Evolutionary conservation across 2,113 vertebrate species (phyloP).

Genomic region (Marcusenius ussheri): DNA sequence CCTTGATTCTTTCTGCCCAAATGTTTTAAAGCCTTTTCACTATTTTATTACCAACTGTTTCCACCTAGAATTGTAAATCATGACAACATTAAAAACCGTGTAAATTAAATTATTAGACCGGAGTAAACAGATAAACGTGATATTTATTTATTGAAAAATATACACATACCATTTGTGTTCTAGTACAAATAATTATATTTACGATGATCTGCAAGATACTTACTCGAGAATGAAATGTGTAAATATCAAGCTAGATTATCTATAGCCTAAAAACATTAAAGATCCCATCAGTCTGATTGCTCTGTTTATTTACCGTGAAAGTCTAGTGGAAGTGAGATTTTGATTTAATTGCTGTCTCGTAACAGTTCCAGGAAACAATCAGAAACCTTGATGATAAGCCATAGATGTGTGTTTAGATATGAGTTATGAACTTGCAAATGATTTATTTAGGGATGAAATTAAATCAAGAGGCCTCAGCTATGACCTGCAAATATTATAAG

Average conservation of each 20-base stretch:
- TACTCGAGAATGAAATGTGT: neutral
- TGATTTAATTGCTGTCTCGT: constrained; percentile 22
- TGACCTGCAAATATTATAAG: neutral
- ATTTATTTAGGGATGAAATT: neutral
- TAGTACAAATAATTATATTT: neutral
- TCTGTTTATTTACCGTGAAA: constrained; percentile 22
- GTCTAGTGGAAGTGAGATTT: constrained; percentile 12
- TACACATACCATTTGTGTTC: neutral
- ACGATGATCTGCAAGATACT: neutral
- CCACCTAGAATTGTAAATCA: neutral
- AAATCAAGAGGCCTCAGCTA: neutral
- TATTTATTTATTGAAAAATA: neutral
- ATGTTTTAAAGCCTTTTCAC: neutral
- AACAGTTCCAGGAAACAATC: constrained; percentile 17
- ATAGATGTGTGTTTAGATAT: constrained; percentile 16
- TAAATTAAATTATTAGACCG: neutral
- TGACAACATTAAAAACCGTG: neutral
- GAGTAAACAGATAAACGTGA: neutral
- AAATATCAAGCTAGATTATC: constrained; percentile 8
- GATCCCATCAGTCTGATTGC: constrained; percentile 4
- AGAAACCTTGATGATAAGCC: constrained; percentile 23
- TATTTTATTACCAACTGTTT: neutral
- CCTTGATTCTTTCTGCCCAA: neutral
- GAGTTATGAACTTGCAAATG: neutral
- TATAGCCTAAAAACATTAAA: constrained; percentile 3